Percentiles rank a stretch among this genome's conserved stretches.
Conservation (phyloP, 1,140 invertebrate species). For the Palaemon carinicauda region DNA sequence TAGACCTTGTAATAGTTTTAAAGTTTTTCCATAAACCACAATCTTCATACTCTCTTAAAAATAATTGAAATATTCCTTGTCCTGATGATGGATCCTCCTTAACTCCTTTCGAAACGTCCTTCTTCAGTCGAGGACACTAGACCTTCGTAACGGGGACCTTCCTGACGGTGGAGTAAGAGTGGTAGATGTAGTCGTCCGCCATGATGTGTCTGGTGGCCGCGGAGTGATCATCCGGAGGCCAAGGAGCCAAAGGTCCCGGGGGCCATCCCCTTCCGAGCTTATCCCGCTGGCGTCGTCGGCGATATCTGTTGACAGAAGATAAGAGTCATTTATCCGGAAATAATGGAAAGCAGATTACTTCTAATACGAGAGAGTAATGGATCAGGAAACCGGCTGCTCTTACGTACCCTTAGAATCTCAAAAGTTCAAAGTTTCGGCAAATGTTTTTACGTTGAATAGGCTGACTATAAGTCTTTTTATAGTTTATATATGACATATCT, state of each 20-base stretch:
- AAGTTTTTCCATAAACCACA: too few relatives aligned
- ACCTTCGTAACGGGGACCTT: conserved; percentile 46
- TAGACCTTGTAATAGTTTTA: too few relatives aligned
- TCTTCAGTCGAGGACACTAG: neutral
- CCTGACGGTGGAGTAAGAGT: conserved; percentile 51
- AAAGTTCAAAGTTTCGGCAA: too few relatives aligned
- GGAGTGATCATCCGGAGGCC: conserved; percentile 50
- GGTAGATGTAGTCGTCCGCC: conserved; percentile 57
- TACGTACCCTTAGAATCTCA: too few relatives aligned
- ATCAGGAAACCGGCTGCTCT: too few relatives aligned
- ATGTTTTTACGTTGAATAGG: too few relatives aligned
- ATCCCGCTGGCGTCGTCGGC: conserved; percentile 41
- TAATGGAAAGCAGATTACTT: neutral
- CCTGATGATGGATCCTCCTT: too few relatives aligned
- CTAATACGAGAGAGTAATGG: neutral
- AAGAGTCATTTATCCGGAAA: neutral
- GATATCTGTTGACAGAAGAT: conserved; percentile 29
- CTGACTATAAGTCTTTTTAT: too few relatives aligned
- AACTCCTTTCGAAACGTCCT: too few relatives aligned
- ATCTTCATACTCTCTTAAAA: too few relatives aligned
- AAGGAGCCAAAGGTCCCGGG: conserved; percentile 47
- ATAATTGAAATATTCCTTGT: too few relatives aligned
- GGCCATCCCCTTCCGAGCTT: conserved; percentile 53
- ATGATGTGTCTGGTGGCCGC: conserved; percentile 56
- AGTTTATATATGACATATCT: too few relatives aligned